Evolutionary conservation across 2,797 vertebrate species (phyloP).

Genomic region (Melanotaenia boesemani): DNA sequence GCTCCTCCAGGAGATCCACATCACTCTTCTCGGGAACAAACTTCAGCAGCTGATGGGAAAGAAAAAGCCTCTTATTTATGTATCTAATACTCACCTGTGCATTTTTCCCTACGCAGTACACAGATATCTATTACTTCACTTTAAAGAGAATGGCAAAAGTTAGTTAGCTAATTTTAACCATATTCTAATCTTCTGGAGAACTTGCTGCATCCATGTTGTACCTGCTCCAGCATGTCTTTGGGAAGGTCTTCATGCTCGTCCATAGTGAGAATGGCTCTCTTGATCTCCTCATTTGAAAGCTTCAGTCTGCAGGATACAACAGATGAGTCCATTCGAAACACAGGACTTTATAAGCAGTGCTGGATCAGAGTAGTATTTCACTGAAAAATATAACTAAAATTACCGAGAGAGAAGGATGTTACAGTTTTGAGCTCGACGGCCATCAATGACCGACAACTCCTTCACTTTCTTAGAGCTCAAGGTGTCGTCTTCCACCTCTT

Average conservation of each 20-base stretch:
- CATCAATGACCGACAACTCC: constrained; percentile 97
- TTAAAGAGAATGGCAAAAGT: neutral
- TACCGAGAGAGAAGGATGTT: constrained; percentile 98
- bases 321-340: neutral
- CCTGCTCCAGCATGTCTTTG: constrained; percentile 99
- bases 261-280: constrained; percentile 97
- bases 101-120: neutral
- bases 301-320: constrained; percentile 87
- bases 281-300: constrained; percentile 97
- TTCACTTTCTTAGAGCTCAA: constrained; percentile 95
- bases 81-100: neutral
- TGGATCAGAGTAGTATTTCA: neutral
- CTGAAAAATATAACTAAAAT: constrained; percentile 7
- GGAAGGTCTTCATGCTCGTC: constrained; percentile 98
- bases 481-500: constrained; percentile 93
- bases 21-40: constrained; percentile 98
- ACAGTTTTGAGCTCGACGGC: constrained; percentile 97
- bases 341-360: neutral
- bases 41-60: constrained; percentile 91
- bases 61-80: neutral
- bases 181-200: neutral
- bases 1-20: constrained; percentile 95
- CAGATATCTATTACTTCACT: neutral
- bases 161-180: neutral
- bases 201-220: constrained; percentile 55